A percentile compares a stretch with the other conserved stretches of the same genome.
phyloP scores from a whole-genome alignment of 1,140 invertebrate species.

The Sminthurides bifidus region DNA sequence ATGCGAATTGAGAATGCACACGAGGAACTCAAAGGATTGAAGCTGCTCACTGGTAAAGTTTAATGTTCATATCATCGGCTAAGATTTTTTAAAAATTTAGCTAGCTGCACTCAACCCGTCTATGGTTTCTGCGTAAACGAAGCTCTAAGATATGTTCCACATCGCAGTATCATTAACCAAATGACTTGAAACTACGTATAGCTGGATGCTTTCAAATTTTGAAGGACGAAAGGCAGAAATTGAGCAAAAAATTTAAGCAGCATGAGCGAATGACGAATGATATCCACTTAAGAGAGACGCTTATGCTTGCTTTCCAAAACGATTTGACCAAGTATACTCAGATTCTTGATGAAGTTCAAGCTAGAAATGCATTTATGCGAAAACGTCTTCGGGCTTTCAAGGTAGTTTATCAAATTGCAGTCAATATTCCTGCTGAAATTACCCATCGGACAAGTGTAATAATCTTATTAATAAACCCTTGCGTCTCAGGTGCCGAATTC shows the following conservation, averaged over 20 bases:
- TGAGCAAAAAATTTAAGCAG: background rate
- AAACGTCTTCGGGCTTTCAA: constrained; percentile 1
- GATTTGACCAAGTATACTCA: constrained; percentile 7
- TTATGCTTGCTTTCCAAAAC: background rate
- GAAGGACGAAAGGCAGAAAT: constrained; percentile 5
- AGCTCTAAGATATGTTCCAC: background rate
- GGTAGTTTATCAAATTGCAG: background rate
- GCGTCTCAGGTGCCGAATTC: constrained; percentile 6
- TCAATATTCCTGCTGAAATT: background rate
- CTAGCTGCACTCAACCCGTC: no score
- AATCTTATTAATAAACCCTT: no score
- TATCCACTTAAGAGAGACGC: constrained; percentile 2
- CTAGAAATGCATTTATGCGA: constrained; percentile 3
- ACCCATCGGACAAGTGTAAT: no score
- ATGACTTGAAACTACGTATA: background rate
- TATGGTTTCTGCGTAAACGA: no score
- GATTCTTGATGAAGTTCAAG: background rate
- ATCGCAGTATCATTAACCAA: background rate
- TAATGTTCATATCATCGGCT: no score
- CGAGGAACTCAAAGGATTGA: constrained; percentile 10
- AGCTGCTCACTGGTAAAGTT: constrained; percentile 7
- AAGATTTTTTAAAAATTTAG: background rate
- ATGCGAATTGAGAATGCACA: constrained; percentile 4
- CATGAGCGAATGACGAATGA: background rate
- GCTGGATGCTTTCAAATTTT: constrained; percentile 5